Evolutionary conservation across 2,797 vertebrate species (phyloP).

Genomic region (Spondyliosoma cantharus): DNA sequence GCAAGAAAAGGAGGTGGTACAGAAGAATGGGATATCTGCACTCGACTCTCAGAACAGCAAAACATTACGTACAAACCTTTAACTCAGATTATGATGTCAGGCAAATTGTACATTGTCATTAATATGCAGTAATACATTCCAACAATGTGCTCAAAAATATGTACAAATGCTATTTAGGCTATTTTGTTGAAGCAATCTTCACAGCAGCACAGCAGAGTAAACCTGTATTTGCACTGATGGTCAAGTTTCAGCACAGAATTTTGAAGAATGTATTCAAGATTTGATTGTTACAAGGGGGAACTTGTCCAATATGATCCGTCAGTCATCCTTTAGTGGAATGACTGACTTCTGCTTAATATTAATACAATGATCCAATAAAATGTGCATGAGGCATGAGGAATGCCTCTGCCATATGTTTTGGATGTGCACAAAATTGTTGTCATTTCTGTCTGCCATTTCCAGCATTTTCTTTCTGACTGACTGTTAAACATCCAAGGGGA

Average conservation of each 20-base stretch:
- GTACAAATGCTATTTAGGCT: not conserved
- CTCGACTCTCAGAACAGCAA: not conserved
- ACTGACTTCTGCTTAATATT: conserved; percentile 16
- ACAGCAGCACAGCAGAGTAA: not conserved
- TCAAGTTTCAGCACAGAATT: not conserved
- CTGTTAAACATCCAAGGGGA: not conserved
- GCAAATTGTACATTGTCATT: not conserved
- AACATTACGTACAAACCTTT: not conserved
- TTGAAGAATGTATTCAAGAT: not conserved
- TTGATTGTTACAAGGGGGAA: not conserved
- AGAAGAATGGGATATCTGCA: not conserved
- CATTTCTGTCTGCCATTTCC: conserved; percentile 6
- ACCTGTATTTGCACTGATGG: not conserved
- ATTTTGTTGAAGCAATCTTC: not conserved
- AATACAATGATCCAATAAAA: conserved; percentile 7
- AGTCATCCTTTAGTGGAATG: not conserved
- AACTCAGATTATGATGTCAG: not conserved
- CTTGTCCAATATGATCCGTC: not conserved
- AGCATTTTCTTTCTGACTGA: not conserved
- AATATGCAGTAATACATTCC: too few species aligned
- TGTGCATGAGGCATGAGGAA: not conserved
- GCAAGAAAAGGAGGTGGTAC: not conserved
- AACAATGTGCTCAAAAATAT: not conserved
- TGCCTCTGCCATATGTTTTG: conserved; percentile 1
- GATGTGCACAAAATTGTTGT: conserved; percentile 1